Conservation (phyloP, 2,888 invertebrate genomes). For the Amblyjoppa proteus region DNA sequence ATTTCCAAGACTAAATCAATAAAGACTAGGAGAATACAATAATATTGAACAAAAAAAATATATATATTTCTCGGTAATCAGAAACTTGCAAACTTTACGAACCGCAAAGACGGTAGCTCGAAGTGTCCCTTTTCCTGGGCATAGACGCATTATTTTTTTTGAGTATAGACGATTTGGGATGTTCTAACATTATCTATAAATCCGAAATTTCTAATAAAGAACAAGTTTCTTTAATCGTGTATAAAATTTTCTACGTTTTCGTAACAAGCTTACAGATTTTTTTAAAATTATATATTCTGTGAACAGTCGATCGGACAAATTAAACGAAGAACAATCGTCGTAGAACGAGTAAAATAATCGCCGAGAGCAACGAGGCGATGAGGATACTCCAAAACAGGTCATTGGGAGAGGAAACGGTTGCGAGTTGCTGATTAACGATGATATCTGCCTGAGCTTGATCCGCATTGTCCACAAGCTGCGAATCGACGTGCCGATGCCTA, state of each 20-base stretch:
- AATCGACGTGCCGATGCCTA: slow-evolving; percentile 78
- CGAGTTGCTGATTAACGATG: slow-evolving; percentile 78
- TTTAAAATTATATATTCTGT: slow-evolving; percentile 13
- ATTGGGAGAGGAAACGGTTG: slow-evolving; percentile 83
- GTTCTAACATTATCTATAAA: slow-evolving; percentile 22
- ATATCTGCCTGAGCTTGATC: slow-evolving; percentile 83
- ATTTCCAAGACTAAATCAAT: slow-evolving; percentile 26
- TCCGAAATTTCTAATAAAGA: slow-evolving; percentile 18
- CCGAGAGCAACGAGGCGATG: slow-evolving; percentile 85
- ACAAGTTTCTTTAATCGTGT: slow-evolving; percentile 62
- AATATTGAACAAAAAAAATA: slow-evolving; percentile 7
- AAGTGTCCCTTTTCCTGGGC: neutral
- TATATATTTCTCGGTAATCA: neutral
- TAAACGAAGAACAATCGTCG: slow-evolving; percentile 86
- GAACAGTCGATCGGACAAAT: slow-evolving; percentile 51
- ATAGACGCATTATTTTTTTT: slow-evolving; percentile 8
- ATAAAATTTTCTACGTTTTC: slow-evolving; percentile 76
- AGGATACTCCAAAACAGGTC: slow-evolving; percentile 86
- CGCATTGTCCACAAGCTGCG: slow-evolving; percentile 66
- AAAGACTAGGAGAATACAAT: slow-evolving; percentile 41
- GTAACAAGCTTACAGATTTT: slow-evolving; percentile 71
- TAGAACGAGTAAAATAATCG: slow-evolving; percentile 85
- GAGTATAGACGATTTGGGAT: slow-evolving; percentile 13
- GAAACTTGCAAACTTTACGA: neutral
- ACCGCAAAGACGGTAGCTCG: neutral